phyloP scores from a whole-genome alignment of 1,140 invertebrate species.

The Meloidogyne hapla region DNA sequence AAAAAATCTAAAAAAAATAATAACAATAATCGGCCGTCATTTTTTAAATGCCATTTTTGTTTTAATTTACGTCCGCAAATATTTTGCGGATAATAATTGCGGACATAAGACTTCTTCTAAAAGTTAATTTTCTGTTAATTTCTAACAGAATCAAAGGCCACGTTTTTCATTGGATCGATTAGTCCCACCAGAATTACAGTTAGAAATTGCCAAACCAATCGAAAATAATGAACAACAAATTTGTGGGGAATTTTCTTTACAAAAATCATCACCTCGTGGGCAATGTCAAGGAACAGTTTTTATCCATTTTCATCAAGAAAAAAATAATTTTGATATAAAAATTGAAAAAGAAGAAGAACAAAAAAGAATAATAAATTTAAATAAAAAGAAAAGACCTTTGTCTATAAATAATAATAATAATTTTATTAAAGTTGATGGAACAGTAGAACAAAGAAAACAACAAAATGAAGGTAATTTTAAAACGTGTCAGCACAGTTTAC shows the following conservation, averaged over 20 bases:
- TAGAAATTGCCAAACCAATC: constrained; percentile 9
- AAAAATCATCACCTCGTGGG: neutral
- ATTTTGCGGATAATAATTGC: too few species aligned
- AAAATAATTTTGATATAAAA: neutral
- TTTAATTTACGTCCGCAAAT: too few species aligned
- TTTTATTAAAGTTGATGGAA: too few species aligned
- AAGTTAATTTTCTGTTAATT: neutral
- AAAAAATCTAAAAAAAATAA: too few species aligned
- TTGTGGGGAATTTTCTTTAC: neutral
- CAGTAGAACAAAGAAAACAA: neutral
- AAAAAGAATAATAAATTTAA: neutral
- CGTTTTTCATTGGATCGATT: constrained; percentile 19
- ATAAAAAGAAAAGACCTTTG: neutral
- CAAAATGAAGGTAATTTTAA: neutral
- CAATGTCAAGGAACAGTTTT: constrained; percentile 13
- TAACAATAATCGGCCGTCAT: too few species aligned
- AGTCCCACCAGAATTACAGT: constrained; percentile 4
- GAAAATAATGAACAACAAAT: neutral
- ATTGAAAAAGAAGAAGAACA: neutral
- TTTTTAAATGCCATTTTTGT: too few species aligned
- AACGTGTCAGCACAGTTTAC: too few species aligned
- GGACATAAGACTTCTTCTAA: too few species aligned
- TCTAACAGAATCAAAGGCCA: constrained; percentile 2
- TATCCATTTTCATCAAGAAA: neutral
- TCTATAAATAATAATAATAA: too few species aligned